Evolutionary conservation across 2,888 invertebrate genomes (phyloP), one percentile per base, ranked within the genome.

Genomic region (Endomychus coccineus): DNA sequence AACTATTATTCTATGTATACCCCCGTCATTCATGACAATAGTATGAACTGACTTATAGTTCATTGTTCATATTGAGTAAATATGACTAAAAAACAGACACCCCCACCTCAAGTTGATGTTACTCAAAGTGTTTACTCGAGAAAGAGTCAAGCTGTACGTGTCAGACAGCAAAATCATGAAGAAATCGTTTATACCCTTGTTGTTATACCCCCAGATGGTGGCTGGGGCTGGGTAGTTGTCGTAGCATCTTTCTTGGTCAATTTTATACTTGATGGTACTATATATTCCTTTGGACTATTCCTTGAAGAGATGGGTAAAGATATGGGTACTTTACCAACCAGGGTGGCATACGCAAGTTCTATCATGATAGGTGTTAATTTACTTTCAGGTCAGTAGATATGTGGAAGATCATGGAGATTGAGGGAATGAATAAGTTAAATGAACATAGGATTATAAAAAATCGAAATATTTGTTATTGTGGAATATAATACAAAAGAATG

Each of bases 141-240:
- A 19, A 39, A 35, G n/a, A 39, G 30, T 17, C 29, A 23, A 9
- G 17, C 23, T 6, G 22, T 27, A 12, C 25, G n/a, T 1, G 2
- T 27, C 6, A 38, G 34, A 10, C 21, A 14, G n/a, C 16, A 31
- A 11, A 12, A 14, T 5, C 38, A 29, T 23, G 40, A 36, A 3
- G 50, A 52, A 29, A 7, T 42, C 15, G 39, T 42, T n/a, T 54
- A 53, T 23, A 49, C 51, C n/a, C 32, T 49, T 9, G 44, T 63
- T 5, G 47, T 56, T n/a, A 44, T 65, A 22, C 67, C 74, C 4
- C 75, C 74, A 0, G 75, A 76, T 52, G 76, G 78, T 16, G 77
- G 77, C 2, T 78, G 74, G 70, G 76, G 76, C 2, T 77, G 76
- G 76, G 58, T 73, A 4, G 68, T 78, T 14, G 74, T 77, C 2